Conservation (phyloP, 2,797 vertebrate species). For the Meriones psammophilus region DNA sequence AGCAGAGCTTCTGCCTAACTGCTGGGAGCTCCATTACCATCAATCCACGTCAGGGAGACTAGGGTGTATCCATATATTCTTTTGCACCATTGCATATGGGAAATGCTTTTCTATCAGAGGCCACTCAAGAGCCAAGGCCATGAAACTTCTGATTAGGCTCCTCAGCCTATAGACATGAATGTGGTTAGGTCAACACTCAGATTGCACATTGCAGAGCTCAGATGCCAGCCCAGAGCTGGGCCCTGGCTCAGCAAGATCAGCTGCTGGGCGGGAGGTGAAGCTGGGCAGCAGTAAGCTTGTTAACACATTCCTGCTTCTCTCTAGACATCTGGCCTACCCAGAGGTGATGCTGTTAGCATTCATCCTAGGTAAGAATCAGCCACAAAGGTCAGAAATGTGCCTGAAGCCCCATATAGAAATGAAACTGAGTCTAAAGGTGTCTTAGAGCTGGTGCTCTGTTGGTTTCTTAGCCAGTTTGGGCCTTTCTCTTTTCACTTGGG, state of each 20-base stretch:
- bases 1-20: constrained; percentile 26
- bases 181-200: background rate
- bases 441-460: background rate
- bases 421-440: background rate
- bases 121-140: background rate
- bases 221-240: too few relatives aligned
- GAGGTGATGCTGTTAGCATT: background rate
- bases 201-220: accelerated
- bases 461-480: background rate
- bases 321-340: background rate
- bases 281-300: background rate
- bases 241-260: background rate
- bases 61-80: background rate
- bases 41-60: background rate
- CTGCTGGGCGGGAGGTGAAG: accelerated
- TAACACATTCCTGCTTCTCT: too few relatives aligned
- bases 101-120: background rate
- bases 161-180: background rate
- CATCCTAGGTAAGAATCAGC: background rate
- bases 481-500: constrained; percentile 9
- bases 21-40: background rate
- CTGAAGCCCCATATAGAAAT: background rate
- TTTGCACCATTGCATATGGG: background rate
- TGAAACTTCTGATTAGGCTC: background rate
- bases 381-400: background rate